phyloP scores from a whole-genome alignment of 2,113 vertebrate species.

The Vanacampus margaritifer region DNA sequence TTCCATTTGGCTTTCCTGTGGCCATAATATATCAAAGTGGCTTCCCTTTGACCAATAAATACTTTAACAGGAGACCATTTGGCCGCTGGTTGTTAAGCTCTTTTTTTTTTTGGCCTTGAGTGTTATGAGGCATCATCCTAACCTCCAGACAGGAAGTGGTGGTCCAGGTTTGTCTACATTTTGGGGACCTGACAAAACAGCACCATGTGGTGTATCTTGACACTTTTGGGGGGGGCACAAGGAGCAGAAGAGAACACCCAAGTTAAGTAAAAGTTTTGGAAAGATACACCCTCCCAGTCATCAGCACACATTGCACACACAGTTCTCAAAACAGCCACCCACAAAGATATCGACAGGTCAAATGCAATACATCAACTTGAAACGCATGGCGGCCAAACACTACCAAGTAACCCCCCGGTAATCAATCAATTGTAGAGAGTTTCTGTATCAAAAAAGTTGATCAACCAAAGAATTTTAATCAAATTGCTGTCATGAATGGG shows the following conservation, averaged over 20 bases:
- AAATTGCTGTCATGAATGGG: no score
- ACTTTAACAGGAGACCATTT: conserved; percentile 27
- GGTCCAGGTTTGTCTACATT: conserved; percentile 39
- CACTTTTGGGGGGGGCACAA: conserved; percentile 34
- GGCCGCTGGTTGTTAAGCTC: neutral
- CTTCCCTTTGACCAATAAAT: conserved; percentile 21
- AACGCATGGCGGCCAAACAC: neutral
- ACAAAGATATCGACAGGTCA: conserved; percentile 41
- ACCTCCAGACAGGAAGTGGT: conserved; percentile 36
- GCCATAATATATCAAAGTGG: conserved; percentile 16
- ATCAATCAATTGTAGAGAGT: no score
- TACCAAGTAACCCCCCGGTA: conserved; percentile 1
- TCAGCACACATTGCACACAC: conserved; percentile 2
- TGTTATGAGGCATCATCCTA: conserved; percentile 7
- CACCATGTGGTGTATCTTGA: conserved; percentile 26
- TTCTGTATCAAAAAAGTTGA: no score
- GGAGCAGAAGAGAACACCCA: conserved; percentile 53
- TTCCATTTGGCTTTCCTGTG: conserved; percentile 20
- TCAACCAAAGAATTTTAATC: no score
- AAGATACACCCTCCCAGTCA: conserved; percentile 13
- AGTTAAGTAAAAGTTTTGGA: conserved; percentile 27
- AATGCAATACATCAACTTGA: conserved; percentile 2
- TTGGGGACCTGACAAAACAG: conserved; percentile 22
- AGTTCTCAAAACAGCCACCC: conserved; percentile 47
- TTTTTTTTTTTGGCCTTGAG: neutral